Percentiles rank a stretch among this genome's conserved stretches.
Evolutionary conservation across 1,140 invertebrate species (phyloP).

Genomic region (Drosophila nannoptera): DNA sequence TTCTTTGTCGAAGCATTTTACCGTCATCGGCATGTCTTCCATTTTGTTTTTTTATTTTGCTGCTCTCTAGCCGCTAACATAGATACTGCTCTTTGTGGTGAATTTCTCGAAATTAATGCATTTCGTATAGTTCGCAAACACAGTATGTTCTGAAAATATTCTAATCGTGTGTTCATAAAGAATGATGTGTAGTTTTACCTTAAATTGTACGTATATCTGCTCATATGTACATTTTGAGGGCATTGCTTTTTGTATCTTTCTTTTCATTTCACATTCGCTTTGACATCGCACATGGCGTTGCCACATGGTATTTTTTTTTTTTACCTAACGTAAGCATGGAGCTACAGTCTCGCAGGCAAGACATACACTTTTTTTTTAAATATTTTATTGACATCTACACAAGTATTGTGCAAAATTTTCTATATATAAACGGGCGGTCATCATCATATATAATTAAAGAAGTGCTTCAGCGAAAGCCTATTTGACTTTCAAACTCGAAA

Average conservation of each 20-base stretch:
- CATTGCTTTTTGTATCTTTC: slow-evolving; percentile 66
- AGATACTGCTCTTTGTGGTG: slow-evolving; percentile 61
- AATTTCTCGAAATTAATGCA: slow-evolving; percentile 62
- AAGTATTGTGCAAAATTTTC: neutral
- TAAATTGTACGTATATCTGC: slow-evolving; percentile 8
- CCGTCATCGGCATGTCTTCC: slow-evolving; percentile 69
- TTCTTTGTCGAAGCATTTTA: slow-evolving; percentile 70
- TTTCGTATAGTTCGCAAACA: slow-evolving; percentile 17
- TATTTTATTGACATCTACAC: neutral
- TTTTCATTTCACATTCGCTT: slow-evolving; percentile 62
- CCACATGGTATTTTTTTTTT: slow-evolving; percentile 52
- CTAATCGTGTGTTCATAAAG: slow-evolving; percentile 18
- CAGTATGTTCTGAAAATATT: slow-evolving; percentile 7
- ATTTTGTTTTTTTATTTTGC: slow-evolving; percentile 70
- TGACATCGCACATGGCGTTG: slow-evolving; percentile 64
- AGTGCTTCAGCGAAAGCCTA: neutral
- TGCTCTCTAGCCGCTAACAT: slow-evolving; percentile 38
- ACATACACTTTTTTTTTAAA: neutral
- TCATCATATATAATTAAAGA: neutral
- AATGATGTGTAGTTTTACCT: slow-evolving; percentile 24
- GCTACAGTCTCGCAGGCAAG: slow-evolving; percentile 35
- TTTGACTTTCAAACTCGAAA: slow-evolving; percentile 9
- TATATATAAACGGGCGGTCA: neutral
- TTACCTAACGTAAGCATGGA: slow-evolving; percentile 13
- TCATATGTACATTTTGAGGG: slow-evolving; percentile 49